Evolutionary conservation across 1,140 invertebrate species (phyloP).

Genomic region (Physella acuta): DNA sequence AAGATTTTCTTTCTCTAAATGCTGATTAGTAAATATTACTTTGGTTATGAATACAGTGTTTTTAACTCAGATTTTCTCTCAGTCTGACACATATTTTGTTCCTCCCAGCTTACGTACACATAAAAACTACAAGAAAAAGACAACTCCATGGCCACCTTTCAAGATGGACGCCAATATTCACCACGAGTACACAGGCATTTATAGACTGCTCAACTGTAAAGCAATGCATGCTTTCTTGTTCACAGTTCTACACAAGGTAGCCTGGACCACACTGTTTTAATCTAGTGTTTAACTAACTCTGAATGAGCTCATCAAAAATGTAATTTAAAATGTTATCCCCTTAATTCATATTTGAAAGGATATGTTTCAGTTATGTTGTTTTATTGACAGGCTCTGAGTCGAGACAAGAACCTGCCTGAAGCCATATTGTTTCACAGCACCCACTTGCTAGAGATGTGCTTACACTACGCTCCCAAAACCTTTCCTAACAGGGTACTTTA

Average conservation of each 20-base stretch:
- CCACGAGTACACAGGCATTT: slow-evolving; percentile 72
- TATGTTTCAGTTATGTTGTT: not conserved
- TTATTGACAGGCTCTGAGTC: slow-evolving; percentile 49
- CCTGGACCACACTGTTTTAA: not conserved
- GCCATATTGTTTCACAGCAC: slow-evolving; percentile 74
- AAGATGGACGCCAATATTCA: slow-evolving; percentile 70
- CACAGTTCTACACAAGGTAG: slow-evolving; percentile 76
- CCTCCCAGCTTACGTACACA: slow-evolving; percentile 42
- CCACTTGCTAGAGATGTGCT: slow-evolving; percentile 82
- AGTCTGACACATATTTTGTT: too few species aligned
- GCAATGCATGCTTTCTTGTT: slow-evolving; percentile 85
- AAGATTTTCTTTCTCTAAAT: too few species aligned
- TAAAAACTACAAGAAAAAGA: slow-evolving; percentile 68
- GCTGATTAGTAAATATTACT: too few species aligned
- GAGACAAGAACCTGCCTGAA: slow-evolving; percentile 62
- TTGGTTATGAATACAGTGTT: too few species aligned
- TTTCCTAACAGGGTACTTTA: slow-evolving; percentile 26
- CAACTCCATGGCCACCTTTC: slow-evolving; percentile 81
- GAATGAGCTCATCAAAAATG: too few species aligned
- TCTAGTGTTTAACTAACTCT: too few species aligned
- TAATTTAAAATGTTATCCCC: too few species aligned
- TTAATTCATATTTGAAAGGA: not conserved
- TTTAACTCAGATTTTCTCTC: too few species aligned
- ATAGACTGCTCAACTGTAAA: slow-evolving; percentile 71
- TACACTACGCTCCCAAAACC: slow-evolving; percentile 65